Percentiles rank a stretch among this genome's conserved stretches.
These are phyloP conservation scores for Torymus tubicola DNA, from an alignment of 2,888 invertebrate genomes.

Conservation along the genomic window DNA sequence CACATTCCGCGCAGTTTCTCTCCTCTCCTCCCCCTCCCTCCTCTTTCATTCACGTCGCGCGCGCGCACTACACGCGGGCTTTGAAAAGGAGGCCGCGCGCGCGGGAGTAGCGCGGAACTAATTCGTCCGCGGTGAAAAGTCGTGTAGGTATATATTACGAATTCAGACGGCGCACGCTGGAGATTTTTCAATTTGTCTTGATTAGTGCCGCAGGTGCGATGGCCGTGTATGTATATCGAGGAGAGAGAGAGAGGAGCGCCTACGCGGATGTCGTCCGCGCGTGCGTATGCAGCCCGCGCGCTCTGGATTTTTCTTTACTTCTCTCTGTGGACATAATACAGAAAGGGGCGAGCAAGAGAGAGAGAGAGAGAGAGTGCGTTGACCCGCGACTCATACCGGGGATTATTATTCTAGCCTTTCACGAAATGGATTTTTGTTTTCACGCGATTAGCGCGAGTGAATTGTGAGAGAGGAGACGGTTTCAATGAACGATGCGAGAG, in stretches of 20 bases:
- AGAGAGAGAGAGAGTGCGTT: too few relatives aligned
- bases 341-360: too few relatives aligned
- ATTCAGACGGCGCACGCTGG: slow-evolving; percentile 21
- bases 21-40: not conserved
- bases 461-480: not conserved
- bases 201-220: slow-evolving; percentile 53
- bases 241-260: too few relatives aligned
- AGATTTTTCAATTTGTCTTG: slow-evolving; percentile 51
- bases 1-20: slow-evolving; percentile 7
- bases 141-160: slow-evolving; percentile 6
- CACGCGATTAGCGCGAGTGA: not conserved
- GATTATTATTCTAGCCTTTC: not conserved
- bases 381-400: too few relatives aligned
- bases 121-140: not conserved
- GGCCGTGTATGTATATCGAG: not conserved
- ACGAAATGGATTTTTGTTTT: not conserved
- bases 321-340: too few relatives aligned
- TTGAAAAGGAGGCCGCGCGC: slow-evolving; percentile 15
- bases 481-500: too few relatives aligned
- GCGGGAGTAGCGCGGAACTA: slow-evolving; percentile 15
- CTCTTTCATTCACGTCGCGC: not conserved
- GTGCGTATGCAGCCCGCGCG: too few relatives aligned
- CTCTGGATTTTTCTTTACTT: too few relatives aligned
- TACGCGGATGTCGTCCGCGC: too few relatives aligned
- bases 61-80: not conserved